phyloP scores from a whole-genome alignment of 2,113 vertebrate species.

The Brachirus orientalis region DNA sequence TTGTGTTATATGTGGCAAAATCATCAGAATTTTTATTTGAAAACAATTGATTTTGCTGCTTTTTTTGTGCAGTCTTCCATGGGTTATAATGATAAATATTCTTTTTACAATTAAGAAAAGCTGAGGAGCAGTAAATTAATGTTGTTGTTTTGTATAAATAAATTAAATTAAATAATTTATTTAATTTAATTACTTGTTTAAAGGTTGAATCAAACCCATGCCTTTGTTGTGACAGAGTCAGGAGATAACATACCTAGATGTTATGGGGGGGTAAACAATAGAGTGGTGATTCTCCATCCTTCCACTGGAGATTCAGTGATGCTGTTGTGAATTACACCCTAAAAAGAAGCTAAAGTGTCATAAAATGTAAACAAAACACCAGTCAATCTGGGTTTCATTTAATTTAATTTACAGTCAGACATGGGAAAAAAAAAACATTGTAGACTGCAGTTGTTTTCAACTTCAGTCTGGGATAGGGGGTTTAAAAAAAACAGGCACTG shows the following conservation, averaged over 20 bases:
- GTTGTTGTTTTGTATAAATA: too few relatives aligned
- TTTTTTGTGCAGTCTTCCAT: too few relatives aligned
- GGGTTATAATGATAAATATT: too few relatives aligned
- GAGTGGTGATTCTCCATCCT: conserved; percentile 46
- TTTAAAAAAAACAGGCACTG: conserved; percentile 68
- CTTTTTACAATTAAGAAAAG: too few relatives aligned
- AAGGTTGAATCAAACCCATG: neutral
- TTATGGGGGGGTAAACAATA: conserved; percentile 46
- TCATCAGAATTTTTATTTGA: too few relatives aligned
- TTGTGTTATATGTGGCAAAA: too few relatives aligned
- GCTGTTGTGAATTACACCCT: neutral
- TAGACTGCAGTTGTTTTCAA: conserved; percentile 2
- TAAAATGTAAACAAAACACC: too few relatives aligned
- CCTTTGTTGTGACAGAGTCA: conserved; percentile 9
- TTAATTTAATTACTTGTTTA: neutral
- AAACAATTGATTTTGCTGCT: too few relatives aligned
- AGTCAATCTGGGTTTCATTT: neutral
- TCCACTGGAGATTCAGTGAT: conserved; percentile 25
- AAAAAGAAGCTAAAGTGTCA: neutral
- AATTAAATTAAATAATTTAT: neutral
- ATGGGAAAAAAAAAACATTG: neutral
- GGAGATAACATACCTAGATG: conserved; percentile 9
- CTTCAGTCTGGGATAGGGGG: conserved; percentile 8
- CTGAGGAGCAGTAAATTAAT: too few relatives aligned
- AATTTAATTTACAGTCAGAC: neutral